Conservation (phyloP, 2,888 invertebrate genomes). For the Cepaea hortensis region DNA sequence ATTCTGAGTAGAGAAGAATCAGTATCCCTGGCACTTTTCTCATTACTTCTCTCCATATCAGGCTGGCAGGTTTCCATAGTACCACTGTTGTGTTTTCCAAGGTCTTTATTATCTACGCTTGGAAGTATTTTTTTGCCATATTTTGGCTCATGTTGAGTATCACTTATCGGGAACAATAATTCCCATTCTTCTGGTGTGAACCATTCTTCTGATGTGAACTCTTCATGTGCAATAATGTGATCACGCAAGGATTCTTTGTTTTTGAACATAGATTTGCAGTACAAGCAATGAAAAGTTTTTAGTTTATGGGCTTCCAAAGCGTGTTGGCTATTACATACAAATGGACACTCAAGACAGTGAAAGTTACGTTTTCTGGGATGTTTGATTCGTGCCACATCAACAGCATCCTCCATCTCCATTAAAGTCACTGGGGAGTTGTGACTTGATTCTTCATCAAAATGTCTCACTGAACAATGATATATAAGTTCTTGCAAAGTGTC, state of each 20-base stretch:
- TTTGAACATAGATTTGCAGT: conserved; percentile 66
- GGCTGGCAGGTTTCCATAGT: background rate
- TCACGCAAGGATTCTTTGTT: conserved; percentile 64
- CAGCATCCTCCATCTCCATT: conserved; percentile 42
- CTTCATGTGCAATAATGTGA: conserved; percentile 67
- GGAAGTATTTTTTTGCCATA: background rate
- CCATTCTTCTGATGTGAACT: conserved; percentile 65
- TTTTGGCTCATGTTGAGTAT: conserved; percentile 29
- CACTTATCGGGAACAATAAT: conserved; percentile 49
- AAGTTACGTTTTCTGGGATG: conserved; percentile 60
- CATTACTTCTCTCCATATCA: no score
- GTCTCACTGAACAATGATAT: conserved; percentile 63
- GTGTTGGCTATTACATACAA: conserved; percentile 63
- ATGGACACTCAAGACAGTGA: conserved; percentile 68
- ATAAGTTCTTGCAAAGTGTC: conserved; percentile 62
- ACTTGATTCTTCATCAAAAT: conserved; percentile 52
- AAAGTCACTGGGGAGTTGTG: conserved; percentile 43
- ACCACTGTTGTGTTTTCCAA: background rate
- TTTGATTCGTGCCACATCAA: conserved; percentile 53
- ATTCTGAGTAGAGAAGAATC: conserved; percentile 36
- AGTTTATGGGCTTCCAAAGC: conserved; percentile 64
- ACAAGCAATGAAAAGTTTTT: conserved; percentile 65
- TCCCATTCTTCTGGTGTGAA: conserved; percentile 64
- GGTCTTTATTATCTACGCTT: background rate
- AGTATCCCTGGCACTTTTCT: background rate